Evolutionary conservation across 2,113 vertebrate species (phyloP).

Genomic region (Vidua chalybeata): DNA sequence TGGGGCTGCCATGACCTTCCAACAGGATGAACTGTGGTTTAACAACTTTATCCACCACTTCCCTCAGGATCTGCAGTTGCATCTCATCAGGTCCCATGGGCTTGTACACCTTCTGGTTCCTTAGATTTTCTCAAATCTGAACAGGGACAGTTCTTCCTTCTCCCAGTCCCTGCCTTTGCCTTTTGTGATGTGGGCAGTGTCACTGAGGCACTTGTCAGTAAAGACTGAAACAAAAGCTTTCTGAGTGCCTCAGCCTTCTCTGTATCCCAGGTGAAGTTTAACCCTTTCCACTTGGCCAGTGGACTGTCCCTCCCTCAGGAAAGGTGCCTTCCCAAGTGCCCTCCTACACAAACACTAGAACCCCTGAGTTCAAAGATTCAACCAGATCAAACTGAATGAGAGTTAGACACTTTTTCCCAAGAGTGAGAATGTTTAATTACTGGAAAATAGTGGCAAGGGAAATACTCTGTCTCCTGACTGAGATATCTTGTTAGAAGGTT

Average conservation of each 20-base stretch:
- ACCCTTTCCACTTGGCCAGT: background rate
- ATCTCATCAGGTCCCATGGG: background rate
- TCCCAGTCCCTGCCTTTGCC: background rate
- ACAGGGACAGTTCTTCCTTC: background rate
- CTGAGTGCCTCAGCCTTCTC: background rate
- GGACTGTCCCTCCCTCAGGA: too few species aligned
- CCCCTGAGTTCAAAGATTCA: background rate
- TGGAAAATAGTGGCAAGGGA: background rate
- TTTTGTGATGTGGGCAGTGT: background rate
- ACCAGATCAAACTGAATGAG: background rate
- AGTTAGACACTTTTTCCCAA: background rate
- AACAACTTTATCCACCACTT: background rate
- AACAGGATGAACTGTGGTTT: background rate
- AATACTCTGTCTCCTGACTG: background rate
- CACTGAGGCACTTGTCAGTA: background rate
- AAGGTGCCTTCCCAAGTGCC: background rate
- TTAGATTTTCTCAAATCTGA: background rate
- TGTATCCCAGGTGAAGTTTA: background rate
- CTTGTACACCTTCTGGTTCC: background rate
- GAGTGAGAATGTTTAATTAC: background rate
- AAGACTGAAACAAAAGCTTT: background rate
- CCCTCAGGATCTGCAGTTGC: background rate
- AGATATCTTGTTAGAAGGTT: background rate
- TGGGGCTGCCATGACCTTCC: rapidly evolving
- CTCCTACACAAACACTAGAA: background rate